Conservation (phyloP, 2,797 vertebrate species). For the Falco columbarius region DNA sequence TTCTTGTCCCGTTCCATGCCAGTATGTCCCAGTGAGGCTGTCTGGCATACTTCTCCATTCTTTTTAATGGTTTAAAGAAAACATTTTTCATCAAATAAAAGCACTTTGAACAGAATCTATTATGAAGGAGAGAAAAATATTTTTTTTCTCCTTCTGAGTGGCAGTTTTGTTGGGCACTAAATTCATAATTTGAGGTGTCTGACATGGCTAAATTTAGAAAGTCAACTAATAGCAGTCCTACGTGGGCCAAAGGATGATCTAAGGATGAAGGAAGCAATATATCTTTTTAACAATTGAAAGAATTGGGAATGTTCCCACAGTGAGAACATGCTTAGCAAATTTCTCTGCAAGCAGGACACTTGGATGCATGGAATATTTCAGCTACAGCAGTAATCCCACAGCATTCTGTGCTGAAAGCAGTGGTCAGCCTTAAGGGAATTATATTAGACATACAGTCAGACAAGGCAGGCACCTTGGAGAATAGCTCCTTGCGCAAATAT, state of each 20-base stretch:
- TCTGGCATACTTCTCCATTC: neutral
- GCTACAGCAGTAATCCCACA: neutral
- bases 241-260: slow-evolving; percentile 62
- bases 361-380: slow-evolving; percentile 15
- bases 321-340: neutral
- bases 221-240: slow-evolving; percentile 31
- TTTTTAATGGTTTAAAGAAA: slow-evolving; percentile 29
- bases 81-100: slow-evolving; percentile 29
- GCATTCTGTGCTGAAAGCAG: neutral
- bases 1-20: neutral
- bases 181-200: slow-evolving; percentile 22
- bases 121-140: slow-evolving; percentile 19
- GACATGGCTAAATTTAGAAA: slow-evolving; percentile 64
- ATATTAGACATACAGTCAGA: slow-evolving; percentile 26
- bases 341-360: neutral
- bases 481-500: neutral
- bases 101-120: neutral
- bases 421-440: slow-evolving; percentile 47
- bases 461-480: slow-evolving; percentile 5
- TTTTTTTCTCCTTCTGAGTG: neutral
- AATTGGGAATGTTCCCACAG: neutral
- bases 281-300: slow-evolving; percentile 51
- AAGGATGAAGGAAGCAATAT: slow-evolving; percentile 54
- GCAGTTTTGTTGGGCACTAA: slow-evolving; percentile 1
- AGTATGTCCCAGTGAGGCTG: slow-evolving; percentile 1